phyloP scores from a whole-genome alignment of 2,888 invertebrate species.

The Meloe dianella region DNA sequence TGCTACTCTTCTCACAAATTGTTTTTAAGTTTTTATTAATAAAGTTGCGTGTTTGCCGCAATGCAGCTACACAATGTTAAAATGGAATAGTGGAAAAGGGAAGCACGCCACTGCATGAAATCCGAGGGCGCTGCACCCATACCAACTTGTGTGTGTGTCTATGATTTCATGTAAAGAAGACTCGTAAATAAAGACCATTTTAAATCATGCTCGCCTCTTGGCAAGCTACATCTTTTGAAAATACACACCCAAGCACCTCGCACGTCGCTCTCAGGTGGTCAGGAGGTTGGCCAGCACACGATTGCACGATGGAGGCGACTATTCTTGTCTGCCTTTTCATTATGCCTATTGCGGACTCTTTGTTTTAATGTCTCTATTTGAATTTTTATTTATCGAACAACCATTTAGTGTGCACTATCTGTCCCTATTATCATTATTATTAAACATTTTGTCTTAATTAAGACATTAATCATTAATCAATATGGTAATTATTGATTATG shows the following conservation, averaged over 20 bases:
- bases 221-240: conserved; percentile 53
- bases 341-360: conserved; percentile 53
- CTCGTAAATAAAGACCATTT: conserved; percentile 56
- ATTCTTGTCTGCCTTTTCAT: conserved; percentile 44
- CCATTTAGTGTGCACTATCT: conserved; percentile 50
- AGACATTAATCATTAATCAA: conserved; percentile 19
- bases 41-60: conserved; percentile 24
- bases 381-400: conserved; percentile 54
- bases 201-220: conserved; percentile 57
- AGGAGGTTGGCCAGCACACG: conserved; percentile 44
- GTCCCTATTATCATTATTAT: conserved; percentile 31
- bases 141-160: conserved; percentile 49
- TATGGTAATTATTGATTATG: neutral
- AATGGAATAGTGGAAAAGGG: too few species aligned
- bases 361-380: conserved; percentile 58
- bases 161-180: conserved; percentile 59
- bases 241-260: conserved; percentile 45
- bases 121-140: conserved; percentile 56
- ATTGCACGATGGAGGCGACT: conserved; percentile 47
- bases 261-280: conserved; percentile 50
- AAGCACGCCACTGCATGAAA: conserved; percentile 47
- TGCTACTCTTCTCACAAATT: conserved; percentile 28
- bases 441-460: conserved; percentile 2
- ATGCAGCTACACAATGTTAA: conserved; percentile 19
- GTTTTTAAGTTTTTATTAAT: conserved; percentile 12